These are phyloP conservation scores for Meloidogyne exigua DNA, from an alignment of 1,140 invertebrate species.

Conservation along the genomic window DNA sequence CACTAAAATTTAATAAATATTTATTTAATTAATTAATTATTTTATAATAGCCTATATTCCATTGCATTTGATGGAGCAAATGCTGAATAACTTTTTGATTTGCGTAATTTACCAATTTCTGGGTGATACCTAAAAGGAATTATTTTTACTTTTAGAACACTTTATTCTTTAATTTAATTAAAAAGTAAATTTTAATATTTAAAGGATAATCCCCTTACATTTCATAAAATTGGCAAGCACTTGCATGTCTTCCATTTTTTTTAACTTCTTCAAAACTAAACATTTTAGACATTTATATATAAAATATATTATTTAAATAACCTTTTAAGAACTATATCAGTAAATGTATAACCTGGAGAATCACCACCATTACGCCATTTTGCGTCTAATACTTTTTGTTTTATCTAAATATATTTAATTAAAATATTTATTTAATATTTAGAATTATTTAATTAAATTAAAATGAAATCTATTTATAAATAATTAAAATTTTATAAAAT, in stretches of 20 bases:
- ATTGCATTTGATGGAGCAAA: slow-evolving; percentile 33
- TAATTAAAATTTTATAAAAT: no score
- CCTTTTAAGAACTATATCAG: neutral
- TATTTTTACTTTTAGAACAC: neutral
- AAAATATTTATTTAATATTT: no score
- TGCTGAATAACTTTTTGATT: slow-evolving; percentile 34
- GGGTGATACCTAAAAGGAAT: slow-evolving; percentile 24
- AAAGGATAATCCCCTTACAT: neutral
- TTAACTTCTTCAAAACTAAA: slow-evolving; percentile 41
- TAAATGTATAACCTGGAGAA: slow-evolving; percentile 1
- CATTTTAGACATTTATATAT: neutral
- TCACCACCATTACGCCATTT: neutral
- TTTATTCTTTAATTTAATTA: no score
- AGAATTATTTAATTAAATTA: no score
- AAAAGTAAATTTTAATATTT: neutral
- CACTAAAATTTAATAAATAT: slow-evolving; percentile 21
- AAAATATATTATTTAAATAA: neutral
- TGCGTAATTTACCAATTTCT: slow-evolving; percentile 29
- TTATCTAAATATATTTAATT: neutral
- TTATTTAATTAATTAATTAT: neutral
- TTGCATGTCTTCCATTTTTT: slow-evolving; percentile 26
- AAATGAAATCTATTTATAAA: no score
- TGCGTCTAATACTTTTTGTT: neutral
- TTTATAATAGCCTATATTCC: neutral
- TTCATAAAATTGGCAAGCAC: slow-evolving; percentile 25